phyloP scores from a whole-genome alignment of 2,797 vertebrate genomes.

The Halcyon leucocephala region DNA sequence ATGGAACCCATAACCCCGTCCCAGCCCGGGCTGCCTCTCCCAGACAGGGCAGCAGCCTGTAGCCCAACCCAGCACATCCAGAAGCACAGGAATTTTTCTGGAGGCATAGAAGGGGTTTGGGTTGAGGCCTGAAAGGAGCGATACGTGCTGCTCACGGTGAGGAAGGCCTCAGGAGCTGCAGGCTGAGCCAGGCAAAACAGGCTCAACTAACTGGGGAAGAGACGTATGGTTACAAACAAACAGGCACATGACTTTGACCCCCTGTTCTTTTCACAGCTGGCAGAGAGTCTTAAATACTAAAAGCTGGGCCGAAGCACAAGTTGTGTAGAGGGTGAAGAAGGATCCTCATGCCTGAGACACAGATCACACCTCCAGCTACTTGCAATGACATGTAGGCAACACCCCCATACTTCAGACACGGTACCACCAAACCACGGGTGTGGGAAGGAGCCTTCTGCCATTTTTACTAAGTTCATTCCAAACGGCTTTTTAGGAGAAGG shows the following conservation, averaged over 20 bases:
- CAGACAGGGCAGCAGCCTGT: not conserved
- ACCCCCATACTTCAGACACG: not conserved
- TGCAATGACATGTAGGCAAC: not conserved
- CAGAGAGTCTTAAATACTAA: not conserved
- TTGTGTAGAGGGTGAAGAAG: not conserved
- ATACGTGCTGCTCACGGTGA: not conserved
- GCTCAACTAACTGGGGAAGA: not conserved
- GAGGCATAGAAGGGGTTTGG: not conserved
- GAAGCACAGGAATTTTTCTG: not conserved
- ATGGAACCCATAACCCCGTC: not conserved
- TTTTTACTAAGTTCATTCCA: not conserved
- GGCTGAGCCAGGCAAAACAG: not conserved
- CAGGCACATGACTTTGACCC: not conserved
- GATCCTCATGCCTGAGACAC: not conserved
- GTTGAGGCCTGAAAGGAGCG: not conserved
- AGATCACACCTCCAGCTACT: not conserved
- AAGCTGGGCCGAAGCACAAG: not conserved
- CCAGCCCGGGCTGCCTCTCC: not conserved
- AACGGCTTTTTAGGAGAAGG: not conserved
- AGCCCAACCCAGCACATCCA: not conserved
- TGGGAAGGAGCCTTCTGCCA: not conserved
- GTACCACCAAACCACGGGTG: not conserved
- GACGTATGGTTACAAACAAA: fast-evolving
- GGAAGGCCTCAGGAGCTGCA: not conserved
- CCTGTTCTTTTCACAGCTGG: fast-evolving